Percentiles rank a stretch among this genome's conserved stretches.
phyloP scores from a whole-genome alignment of 2,797 vertebrate species.

The Helicolenus hilgendorfi region DNA sequence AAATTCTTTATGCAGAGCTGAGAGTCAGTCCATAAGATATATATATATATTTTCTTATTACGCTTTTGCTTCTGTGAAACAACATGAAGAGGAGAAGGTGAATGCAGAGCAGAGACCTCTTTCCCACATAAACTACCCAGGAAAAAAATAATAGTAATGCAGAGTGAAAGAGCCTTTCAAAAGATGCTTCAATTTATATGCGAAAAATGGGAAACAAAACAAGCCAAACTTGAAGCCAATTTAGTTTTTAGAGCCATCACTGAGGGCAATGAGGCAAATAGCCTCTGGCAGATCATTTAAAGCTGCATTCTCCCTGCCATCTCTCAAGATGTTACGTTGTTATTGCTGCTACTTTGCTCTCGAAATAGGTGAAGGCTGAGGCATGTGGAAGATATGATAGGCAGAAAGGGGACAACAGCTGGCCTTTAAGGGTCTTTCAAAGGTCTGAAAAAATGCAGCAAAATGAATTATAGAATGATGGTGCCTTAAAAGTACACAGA shows the following conservation, averaged over 20 bases:
- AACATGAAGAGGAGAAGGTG: constrained; percentile 32
- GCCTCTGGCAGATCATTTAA: constrained; percentile 78
- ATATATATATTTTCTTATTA: constrained; percentile 32
- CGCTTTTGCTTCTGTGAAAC: constrained; percentile 33
- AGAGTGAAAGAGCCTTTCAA: constrained; percentile 29
- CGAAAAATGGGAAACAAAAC: constrained; percentile 57
- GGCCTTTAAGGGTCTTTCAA: background rate
- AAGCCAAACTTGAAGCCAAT: constrained; percentile 70
- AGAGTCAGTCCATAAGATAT: constrained; percentile 22
- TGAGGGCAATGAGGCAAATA: constrained; percentile 74
- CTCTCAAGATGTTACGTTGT: constrained; percentile 55
- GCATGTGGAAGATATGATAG: constrained; percentile 18
- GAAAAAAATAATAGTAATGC: constrained; percentile 7
- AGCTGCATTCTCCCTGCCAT: constrained; percentile 46
- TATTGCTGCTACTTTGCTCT: constrained; percentile 51
- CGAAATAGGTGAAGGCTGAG: constrained; percentile 37
- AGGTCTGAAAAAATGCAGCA: background rate
- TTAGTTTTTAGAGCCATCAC: constrained; percentile 71
- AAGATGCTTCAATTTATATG: constrained; percentile 68
- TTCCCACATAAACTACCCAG: constrained; percentile 57
- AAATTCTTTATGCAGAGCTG: constrained; percentile 43
- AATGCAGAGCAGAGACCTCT: constrained; percentile 27
- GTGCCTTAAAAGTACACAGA: background rate
- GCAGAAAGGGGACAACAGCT: background rate
- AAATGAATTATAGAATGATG: background rate